These are phyloP conservation scores for Chionis minor DNA, from an alignment of 2,113 vertebrate species.

Conservation along the genomic window DNA sequence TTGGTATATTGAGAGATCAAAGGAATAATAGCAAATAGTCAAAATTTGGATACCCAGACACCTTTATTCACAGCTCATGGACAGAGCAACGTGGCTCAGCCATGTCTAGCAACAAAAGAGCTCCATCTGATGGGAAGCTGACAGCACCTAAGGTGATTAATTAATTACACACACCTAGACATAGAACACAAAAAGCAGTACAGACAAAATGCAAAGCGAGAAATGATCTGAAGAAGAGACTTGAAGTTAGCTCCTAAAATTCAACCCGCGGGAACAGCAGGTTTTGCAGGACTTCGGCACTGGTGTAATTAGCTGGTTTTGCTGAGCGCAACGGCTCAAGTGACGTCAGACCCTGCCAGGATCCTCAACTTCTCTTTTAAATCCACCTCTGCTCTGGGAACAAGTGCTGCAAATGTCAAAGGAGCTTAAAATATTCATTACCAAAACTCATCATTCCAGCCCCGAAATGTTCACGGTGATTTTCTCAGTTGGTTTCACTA, in stretches of 20 bases:
- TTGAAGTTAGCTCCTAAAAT: neutral
- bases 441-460: slow-evolving; percentile 3
- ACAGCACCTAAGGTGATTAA: neutral
- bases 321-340: neutral
- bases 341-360: neutral
- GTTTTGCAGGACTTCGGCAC: neutral
- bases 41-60: neutral
- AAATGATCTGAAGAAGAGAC: neutral
- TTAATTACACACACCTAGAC: neutral
- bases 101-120: neutral
- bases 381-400: neutral
- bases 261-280: neutral
- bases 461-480: neutral
- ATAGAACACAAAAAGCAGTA: neutral
- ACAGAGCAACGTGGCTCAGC: neutral
- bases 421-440: slow-evolving; percentile 44
- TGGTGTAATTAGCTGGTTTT: neutral
- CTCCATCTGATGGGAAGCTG: neutral
- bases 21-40: neutral
- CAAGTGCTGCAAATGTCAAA: neutral
- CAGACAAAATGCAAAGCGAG: neutral
- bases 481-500: neutral
- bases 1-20: neutral
- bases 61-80: fast-evolving
- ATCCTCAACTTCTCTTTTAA: neutral